These are phyloP conservation scores for Myioborus melanocephalus DNA, from an alignment of 2,797 vertebrate species.

Conservation along the genomic window DNA sequence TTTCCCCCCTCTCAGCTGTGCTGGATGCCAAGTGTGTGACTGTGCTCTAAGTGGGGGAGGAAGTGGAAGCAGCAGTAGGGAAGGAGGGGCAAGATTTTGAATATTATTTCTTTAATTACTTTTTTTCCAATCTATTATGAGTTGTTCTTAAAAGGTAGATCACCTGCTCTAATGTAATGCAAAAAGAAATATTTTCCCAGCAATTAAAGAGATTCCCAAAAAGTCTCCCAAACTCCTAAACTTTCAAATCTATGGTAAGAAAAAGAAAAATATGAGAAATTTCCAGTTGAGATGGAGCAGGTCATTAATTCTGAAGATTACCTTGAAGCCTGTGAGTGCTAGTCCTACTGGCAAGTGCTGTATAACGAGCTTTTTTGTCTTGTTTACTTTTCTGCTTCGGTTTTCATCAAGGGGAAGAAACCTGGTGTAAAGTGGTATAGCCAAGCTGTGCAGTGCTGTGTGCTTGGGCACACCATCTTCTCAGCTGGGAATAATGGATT, in stretches of 20 bases:
- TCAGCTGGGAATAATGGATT: neutral
- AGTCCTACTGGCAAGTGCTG: neutral
- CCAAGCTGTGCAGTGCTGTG: neutral
- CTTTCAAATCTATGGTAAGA: neutral
- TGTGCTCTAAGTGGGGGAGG: neutral
- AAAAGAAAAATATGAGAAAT: neutral
- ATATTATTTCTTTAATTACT: neutral
- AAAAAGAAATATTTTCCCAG: neutral
- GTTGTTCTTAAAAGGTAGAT: constrained; percentile 6
- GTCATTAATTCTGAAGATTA: neutral
- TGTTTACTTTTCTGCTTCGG: neutral
- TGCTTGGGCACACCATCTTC: neutral
- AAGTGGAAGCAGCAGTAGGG: neutral
- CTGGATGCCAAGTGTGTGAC: constrained; percentile 18
- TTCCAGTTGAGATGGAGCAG: neutral
- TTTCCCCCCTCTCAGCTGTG: constrained; percentile 22
- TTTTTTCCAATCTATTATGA: neutral
- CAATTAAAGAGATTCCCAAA: neutral
- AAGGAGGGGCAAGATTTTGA: neutral
- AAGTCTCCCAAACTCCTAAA: neutral
- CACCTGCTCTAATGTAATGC: neutral
- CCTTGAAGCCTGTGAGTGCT: neutral
- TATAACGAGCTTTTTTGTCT: neutral
- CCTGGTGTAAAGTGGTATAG: neutral
- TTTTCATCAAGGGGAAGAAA: neutral